phyloP scores from a whole-genome alignment of 1,140 invertebrate species.

The Lasioglossum albipes region DNA sequence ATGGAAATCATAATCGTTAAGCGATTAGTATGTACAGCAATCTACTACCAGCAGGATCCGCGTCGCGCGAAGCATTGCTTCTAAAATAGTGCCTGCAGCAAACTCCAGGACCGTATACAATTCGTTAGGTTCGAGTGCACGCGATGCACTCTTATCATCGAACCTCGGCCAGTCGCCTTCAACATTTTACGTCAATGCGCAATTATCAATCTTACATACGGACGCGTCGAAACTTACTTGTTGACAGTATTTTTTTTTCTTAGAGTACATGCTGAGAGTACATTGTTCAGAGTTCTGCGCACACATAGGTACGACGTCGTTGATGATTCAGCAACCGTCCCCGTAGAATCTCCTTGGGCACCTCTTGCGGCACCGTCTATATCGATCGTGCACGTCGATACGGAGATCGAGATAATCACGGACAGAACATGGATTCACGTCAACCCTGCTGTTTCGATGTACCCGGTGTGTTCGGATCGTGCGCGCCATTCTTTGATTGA shows the following conservation, averaged over 20 bases:
- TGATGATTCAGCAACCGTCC: neutral
- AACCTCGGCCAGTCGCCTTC: neutral
- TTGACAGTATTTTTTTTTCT: too few relatives aligned
- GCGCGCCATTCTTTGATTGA: constrained; percentile 34
- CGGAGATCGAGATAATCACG: constrained; percentile 8
- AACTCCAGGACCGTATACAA: neutral
- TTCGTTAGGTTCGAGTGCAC: neutral
- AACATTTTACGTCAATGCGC: neutral
- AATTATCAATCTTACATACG: neutral
- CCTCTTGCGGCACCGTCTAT: neutral
- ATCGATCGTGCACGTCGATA: constrained; percentile 2
- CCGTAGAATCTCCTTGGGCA: constrained; percentile 2
- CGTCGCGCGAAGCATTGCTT: neutral
- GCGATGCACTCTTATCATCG: neutral
- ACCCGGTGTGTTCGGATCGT: constrained; percentile 40
- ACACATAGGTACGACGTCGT: neutral
- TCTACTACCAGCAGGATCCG: neutral
- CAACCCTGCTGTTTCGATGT: constrained; percentile 63
- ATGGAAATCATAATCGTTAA: neutral
- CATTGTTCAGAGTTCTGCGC: neutral
- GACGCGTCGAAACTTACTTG: too few relatives aligned
- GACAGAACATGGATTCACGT: constrained; percentile 17
- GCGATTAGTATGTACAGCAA: neutral
- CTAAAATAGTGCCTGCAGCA: neutral
- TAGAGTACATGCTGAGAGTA: too few relatives aligned